Base-by-base conservation (phyloP, 2,888 invertebrate species). In the Gastrophysa polygoni region DNA sequence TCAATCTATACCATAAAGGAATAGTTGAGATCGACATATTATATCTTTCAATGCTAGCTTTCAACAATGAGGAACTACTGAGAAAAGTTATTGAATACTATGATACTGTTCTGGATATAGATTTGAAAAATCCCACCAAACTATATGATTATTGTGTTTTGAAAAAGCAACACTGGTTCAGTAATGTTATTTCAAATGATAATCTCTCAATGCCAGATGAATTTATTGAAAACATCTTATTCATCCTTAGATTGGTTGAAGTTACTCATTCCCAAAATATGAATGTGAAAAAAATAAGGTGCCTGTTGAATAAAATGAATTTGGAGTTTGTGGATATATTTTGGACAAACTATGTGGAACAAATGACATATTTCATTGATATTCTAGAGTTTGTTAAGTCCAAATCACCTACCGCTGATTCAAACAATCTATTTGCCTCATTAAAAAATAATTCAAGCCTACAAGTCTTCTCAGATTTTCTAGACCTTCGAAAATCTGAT, bases 161-260 rank as follows among this genome's bases (percentile, higher is more conserved):
- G 63, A 75, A 74, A 57, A 74, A 74, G 14, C 61, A 71, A 32
- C 80, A 81, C 68, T 82, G 82, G 82, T 68, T 82, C 59, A 63
- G 73, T 54, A 70, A 77, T 56, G 59, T 78, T 43, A 61, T 81
- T 24, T 68, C 72, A 59, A 59, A 66, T 44, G 57, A 60, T n/a
- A 54, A 63, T 59, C 21, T 58, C 17, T 54, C 63, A 60, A 59
- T 63, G 59, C 67, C 75, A 56, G 61, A 67, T 48, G 60, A 68
- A 47, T 63, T 60, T 32, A 67, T 75, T 57, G 67, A 67, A 38
- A 63, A 73, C 48, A 75, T 72, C 57, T 61, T 80, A 3, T 48
- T 68, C 4, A 63, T 73, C 24, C 59, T 78, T 43, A 74, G 75
- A 64, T 64, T 77, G 32, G 70, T 80, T 46, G 58, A 74, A 48